Conservation (phyloP, 2,797 vertebrate genomes). For the Sebastes cheni region DNA sequence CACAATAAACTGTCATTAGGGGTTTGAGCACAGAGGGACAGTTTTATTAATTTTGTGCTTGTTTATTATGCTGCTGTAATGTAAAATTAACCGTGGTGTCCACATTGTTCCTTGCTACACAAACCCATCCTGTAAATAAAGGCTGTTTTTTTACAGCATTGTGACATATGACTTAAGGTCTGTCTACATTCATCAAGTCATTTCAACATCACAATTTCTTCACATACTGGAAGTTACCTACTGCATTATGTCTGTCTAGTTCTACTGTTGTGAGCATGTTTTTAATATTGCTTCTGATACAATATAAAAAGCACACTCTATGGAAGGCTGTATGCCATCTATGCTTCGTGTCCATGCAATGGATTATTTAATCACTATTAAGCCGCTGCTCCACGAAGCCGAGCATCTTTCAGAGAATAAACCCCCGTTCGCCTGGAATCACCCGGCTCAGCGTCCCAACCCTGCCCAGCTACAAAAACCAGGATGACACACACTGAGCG, state of each 20-base stretch:
- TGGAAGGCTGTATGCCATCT: neutral
- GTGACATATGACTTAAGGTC: neutral
- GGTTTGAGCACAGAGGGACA: neutral
- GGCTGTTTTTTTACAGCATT: neutral
- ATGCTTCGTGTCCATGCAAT: neutral
- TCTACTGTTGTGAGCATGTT: neutral
- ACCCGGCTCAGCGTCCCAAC: neutral
- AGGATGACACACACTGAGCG: neutral
- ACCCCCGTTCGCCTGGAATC: constrained; percentile 7
- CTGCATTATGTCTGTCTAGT: neutral
- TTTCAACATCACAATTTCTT: neutral
- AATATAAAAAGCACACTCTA: neutral
- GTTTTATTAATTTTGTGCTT: neutral
- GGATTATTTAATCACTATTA: constrained; percentile 48
- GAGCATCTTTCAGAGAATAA: constrained; percentile 38
- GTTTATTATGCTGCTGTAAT: neutral
- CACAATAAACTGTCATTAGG: neutral
- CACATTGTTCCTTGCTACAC: neutral
- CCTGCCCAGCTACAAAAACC: neutral
- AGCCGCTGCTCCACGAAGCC: constrained; percentile 23
- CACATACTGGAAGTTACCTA: neutral
- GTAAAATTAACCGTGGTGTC: neutral
- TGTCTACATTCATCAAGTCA: neutral
- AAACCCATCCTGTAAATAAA: neutral
- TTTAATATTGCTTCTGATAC: neutral